Conservation (phyloP, 2,797 vertebrate species). For the Alectoris magna region DNA sequence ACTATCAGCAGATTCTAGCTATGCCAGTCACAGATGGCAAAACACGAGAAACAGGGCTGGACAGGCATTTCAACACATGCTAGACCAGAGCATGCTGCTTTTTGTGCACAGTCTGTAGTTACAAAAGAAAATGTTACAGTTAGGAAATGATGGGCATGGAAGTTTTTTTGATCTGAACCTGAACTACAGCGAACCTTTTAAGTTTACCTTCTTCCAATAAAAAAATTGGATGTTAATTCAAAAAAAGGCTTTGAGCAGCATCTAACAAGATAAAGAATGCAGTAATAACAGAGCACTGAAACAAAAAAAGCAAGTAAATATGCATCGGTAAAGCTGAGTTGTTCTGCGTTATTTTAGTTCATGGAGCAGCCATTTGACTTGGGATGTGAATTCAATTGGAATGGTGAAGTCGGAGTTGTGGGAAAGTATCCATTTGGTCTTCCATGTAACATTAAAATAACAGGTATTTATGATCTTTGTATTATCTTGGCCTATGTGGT, state of each 20-base stretch:
- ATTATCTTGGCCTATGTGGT: background rate
- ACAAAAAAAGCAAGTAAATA: constrained; percentile 29
- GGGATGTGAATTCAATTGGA: constrained; percentile 88
- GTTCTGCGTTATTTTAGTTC: constrained; percentile 83
- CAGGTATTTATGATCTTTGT: constrained; percentile 81
- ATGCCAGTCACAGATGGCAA: background rate
- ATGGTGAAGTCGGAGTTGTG: constrained; percentile 85
- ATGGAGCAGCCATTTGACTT: constrained; percentile 85
- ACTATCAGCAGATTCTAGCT: background rate
- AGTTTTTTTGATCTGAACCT: background rate
- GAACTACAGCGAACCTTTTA: background rate
- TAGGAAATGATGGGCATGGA: background rate
- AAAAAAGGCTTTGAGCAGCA: background rate
- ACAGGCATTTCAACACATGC: background rate
- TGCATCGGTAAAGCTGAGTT: constrained; percentile 41
- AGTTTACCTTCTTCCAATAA: background rate
- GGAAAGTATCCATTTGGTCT: constrained; percentile 92
- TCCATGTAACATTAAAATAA: constrained; percentile 94
- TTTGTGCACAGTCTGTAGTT: background rate
- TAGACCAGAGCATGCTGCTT: background rate
- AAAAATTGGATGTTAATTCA: background rate
- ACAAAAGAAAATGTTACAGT: background rate
- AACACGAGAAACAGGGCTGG: background rate
- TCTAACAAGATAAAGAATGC: background rate
- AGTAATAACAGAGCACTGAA: background rate